Evolutionary conservation across 2,888 invertebrate genomes (phyloP).

Genomic region (Eupithecia exiguata): DNA sequence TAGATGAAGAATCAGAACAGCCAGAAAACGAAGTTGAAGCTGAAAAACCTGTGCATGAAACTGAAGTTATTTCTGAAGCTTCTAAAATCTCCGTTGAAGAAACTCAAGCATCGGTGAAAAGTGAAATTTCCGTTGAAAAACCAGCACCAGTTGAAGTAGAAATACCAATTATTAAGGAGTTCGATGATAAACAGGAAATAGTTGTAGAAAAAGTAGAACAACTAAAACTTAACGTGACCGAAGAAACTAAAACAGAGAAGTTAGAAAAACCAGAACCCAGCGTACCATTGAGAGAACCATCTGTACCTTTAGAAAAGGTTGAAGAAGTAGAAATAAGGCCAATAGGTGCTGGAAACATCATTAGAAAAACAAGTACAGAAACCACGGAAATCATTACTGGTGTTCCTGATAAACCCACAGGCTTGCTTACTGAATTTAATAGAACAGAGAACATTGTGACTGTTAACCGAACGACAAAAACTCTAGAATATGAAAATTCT

Average conservation of each 20-base stretch:
- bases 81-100: slow-evolving; percentile 29
- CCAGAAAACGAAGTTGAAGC: slow-evolving; percentile 37
- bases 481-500: slow-evolving; percentile 73
- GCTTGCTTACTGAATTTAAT: slow-evolving; percentile 72
- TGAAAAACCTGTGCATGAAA: neutral
- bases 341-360: slow-evolving; percentile 67
- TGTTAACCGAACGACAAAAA: slow-evolving; percentile 76
- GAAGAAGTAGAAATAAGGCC: slow-evolving; percentile 80
- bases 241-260: slow-evolving; percentile 45
- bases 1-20: slow-evolving; percentile 13
- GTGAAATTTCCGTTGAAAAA: slow-evolving; percentile 25
- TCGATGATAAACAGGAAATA: slow-evolving; percentile 43
- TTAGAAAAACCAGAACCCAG: slow-evolving; percentile 50
- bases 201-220: slow-evolving; percentile 44
- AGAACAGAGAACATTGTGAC: slow-evolving; percentile 77
- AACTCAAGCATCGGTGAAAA: slow-evolving; percentile 38
- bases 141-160: slow-evolving; percentile 29
- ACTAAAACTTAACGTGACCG: slow-evolving; percentile 43
- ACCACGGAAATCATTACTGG: slow-evolving; percentile 75
- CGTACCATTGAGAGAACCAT: slow-evolving; percentile 70
- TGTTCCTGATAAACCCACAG: slow-evolving; percentile 60
- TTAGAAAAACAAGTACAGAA: slow-evolving; percentile 70
- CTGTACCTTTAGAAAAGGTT: slow-evolving; percentile 75
- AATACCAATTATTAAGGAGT: slow-evolving; percentile 41
- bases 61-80: slow-evolving; percentile 33